Conservation (phyloP, 1,140 invertebrate species). For the Drosophila sproati region DNA sequence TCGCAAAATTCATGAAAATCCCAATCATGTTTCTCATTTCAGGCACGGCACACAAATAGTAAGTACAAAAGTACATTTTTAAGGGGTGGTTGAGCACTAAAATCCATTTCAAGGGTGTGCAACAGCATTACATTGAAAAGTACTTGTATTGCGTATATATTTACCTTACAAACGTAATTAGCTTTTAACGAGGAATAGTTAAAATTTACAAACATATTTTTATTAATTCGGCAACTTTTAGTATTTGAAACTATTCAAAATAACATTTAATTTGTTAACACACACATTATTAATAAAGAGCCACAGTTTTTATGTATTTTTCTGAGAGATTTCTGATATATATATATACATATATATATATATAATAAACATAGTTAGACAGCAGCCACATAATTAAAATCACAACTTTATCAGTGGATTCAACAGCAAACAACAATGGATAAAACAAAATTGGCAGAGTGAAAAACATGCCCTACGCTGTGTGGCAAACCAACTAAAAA, state of each 20-base stretch:
- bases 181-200: too few relatives aligned
- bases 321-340: neutral
- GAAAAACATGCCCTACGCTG: slow-evolving; percentile 48
- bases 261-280: neutral
- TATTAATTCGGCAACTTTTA: neutral
- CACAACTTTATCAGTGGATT: slow-evolving; percentile 72
- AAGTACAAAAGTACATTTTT: neutral
- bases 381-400: slow-evolving; percentile 71
- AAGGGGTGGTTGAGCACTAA: neutral
- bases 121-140: neutral
- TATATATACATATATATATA: neutral
- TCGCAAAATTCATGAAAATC: slow-evolving; percentile 3
- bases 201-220: neutral
- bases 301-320: slow-evolving; percentile 28
- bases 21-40: slow-evolving; percentile 6
- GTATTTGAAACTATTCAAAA: neutral
- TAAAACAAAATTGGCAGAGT: slow-evolving; percentile 21
- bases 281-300: slow-evolving; percentile 14
- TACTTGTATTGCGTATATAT: neutral
- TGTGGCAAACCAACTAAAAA: slow-evolving; percentile 63
- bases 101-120: neutral
- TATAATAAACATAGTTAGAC: slow-evolving; percentile 41
- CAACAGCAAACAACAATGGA: slow-evolving; percentile 19
- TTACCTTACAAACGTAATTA: too few relatives aligned
- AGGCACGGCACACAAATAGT: neutral